Base-by-base conservation (phyloP, 2,888 invertebrate species). In the Drosophila algonquin region DNA sequence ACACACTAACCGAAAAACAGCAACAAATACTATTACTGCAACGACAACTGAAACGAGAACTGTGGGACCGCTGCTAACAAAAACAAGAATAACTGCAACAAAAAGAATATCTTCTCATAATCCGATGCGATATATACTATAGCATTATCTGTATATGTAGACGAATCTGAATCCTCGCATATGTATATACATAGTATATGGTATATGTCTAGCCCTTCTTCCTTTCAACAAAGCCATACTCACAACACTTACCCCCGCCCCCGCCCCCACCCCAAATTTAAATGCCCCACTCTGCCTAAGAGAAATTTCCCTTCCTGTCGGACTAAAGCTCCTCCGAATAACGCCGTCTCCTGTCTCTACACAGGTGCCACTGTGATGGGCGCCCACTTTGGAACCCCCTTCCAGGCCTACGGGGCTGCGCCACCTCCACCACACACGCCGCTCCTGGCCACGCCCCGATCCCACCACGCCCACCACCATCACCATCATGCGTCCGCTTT, bases 361-460 rank as follows among this genome's bases (percentile, higher is more conserved):
- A 1, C 48, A 95, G 95, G 95, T 91, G 94, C 94, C 75, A 94
- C 94, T 50, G 93, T 95, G 87, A 92, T 95, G 82, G 94, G 94
- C 40, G 90, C 90, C 9, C 90, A 92, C 6, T 92, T 90, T 65
- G 92, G 93, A 27, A 80, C 81, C 10, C 93, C 93, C 47, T 85
- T 79, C 47, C 70, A 86, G 18, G 71, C 94, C 8, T 89, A 90
- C 45, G 91, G 90, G 75, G 93, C 44, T 0, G 65, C 94, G 12
- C 91, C 90, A 4, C 77, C 81, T 24, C 67, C 89, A 18, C 79
- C 85, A 2, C 89, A 87, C 52, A 74, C 88, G 0, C 83, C 90
- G n/a, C 59, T 90, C 14, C 59, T 93, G 87, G 93, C 91, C 7
- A 79, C 91, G 32, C 78, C 90, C 1, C 90, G 90, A 16, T 87